Evolutionary conservation across 2,113 vertebrate genomes (phyloP).

Genomic region (Clupea harengus): DNA sequence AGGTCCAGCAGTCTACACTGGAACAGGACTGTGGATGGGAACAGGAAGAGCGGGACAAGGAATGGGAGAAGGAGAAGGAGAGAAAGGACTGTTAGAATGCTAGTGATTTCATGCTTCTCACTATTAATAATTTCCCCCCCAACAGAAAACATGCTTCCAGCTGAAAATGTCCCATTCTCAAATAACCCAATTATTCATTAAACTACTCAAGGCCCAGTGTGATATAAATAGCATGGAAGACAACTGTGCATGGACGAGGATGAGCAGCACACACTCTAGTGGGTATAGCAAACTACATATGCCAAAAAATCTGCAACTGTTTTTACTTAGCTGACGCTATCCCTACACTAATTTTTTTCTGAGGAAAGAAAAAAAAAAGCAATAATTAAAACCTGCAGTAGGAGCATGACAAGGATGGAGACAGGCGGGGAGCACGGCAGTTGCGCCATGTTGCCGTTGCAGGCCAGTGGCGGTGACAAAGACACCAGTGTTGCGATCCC

Average conservation of each 20-base stretch:
- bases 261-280: not conserved
- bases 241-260: not conserved
- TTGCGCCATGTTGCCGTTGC: constrained; percentile 38
- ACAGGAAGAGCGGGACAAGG: not conserved
- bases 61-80: not conserved
- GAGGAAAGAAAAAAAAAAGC: constrained; percentile 8
- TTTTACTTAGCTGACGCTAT: not conserved
- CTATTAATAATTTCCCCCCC: not conserved
- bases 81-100: not conserved
- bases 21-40: constrained; percentile 74
- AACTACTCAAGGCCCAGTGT: not conserved
- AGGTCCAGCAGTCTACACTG: constrained; percentile 76
- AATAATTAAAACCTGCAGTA: not conserved
- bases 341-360: not conserved
- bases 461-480: constrained; percentile 61
- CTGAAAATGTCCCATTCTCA: not conserved
- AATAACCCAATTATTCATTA: not conserved
- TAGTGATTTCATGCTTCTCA: not conserved
- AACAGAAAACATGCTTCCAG: not conserved
- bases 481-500: constrained; percentile 61
- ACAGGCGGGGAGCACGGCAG: not conserved
- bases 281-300: not conserved
- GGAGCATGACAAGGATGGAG: not conserved
- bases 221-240: not conserved
- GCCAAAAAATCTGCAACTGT: not conserved